phyloP scores from a whole-genome alignment of 2,888 invertebrate genomes.

The Heliconius ismenius region DNA sequence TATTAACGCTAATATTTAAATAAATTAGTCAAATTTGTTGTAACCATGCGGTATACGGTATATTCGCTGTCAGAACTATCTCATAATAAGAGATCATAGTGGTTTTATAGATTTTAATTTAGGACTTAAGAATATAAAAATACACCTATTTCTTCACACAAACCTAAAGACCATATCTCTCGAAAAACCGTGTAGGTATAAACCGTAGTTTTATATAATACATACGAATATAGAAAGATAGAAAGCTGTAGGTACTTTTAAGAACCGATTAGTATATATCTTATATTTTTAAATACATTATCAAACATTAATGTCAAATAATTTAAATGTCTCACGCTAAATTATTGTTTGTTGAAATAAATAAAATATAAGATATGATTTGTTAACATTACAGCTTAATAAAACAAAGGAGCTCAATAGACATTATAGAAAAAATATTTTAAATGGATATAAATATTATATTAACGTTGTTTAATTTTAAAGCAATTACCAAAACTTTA shows the following conservation, averaged over 20 bases:
- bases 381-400: neutral
- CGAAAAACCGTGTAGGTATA: too few species aligned
- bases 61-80: too few species aligned
- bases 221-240: neutral
- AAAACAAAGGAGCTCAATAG: neutral
- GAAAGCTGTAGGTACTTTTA: neutral
- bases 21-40: conserved; percentile 1
- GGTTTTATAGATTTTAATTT: neutral
- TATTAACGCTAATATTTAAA: conserved; percentile 15
- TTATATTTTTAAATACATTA: neutral
- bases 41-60: neutral
- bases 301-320: neutral
- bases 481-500: neutral
- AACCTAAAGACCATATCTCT: too few species aligned
- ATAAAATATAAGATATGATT: neutral
- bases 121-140: neutral
- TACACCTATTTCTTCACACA: neutral
- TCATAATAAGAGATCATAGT: neutral
- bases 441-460: neutral
- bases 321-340: neutral
- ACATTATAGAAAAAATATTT: neutral
- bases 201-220: too few species aligned
- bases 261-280: neutral
- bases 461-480: neutral
- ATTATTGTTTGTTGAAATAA: neutral